Percentiles rank a stretch among this genome's conserved stretches.
Evolutionary conservation across 1,140 invertebrate genomes (phyloP).

Genomic region (Cryptotermes secundus): DNA sequence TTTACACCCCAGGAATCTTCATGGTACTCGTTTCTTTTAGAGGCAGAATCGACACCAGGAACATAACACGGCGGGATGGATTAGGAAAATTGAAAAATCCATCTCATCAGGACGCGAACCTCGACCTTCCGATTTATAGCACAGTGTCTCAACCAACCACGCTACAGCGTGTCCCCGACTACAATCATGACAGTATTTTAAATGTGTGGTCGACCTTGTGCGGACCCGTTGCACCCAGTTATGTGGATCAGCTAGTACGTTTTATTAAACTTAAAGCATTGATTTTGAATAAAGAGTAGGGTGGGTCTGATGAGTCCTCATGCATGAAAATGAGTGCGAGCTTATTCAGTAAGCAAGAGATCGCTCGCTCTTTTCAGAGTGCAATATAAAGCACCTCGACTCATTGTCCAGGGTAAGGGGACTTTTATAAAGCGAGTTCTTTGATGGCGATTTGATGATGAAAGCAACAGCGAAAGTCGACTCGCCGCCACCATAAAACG

Average conservation of each 20-base stretch:
- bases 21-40: too few species aligned
- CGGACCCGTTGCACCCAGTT: too few species aligned
- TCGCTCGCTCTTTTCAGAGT: conserved; percentile 29
- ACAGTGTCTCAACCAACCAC: too few species aligned
- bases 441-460: background rate
- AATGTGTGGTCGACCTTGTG: too few species aligned
- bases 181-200: too few species aligned
- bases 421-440: background rate
- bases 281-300: background rate
- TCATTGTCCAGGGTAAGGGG: conserved; percentile 13
- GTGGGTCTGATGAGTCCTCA: background rate
- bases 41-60: too few species aligned
- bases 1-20: too few species aligned
- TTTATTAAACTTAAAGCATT: conserved; percentile 8
- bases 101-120: too few species aligned
- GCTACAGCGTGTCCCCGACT: too few species aligned
- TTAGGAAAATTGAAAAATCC: too few species aligned
- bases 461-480: background rate
- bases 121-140: too few species aligned
- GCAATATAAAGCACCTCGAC: conserved; percentile 30
- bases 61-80: too few species aligned
- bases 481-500: background rate
- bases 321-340: conserved; percentile 28
- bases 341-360: conserved; percentile 30
- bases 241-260: background rate